Percentiles rank a stretch among this genome's conserved stretches.
Conservation (phyloP, 2,888 invertebrate genomes). For the Sycophila texana region DNA sequence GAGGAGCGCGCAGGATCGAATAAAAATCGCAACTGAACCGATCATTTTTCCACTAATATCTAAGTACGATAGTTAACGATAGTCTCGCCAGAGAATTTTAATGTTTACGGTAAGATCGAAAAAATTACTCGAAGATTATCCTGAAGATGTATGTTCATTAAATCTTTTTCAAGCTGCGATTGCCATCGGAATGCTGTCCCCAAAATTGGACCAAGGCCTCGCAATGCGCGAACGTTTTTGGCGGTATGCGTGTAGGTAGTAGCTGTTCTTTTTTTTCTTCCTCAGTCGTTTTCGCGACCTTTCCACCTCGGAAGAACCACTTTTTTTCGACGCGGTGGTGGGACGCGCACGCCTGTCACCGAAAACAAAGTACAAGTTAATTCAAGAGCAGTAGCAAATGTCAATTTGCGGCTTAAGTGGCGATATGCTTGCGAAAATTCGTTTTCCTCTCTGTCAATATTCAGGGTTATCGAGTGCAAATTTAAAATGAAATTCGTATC, state of each 20-base stretch:
- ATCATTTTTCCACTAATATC: too few species aligned
- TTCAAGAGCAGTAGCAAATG: neutral
- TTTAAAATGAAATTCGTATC: too few species aligned
- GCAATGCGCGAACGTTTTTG: neutral
- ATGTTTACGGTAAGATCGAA: too few species aligned
- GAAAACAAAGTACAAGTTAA: neutral
- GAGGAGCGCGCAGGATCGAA: too few species aligned
- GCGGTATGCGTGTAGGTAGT: neutral
- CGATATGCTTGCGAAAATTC: too few species aligned
- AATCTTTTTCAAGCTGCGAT: slow-evolving; percentile 30
- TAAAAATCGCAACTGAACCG: too few species aligned
- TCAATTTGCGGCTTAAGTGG: neutral
- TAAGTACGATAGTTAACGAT: too few species aligned
- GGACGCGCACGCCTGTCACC: neutral
- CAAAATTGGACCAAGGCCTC: slow-evolving; percentile 53
- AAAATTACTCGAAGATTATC: too few species aligned
- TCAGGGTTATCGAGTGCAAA: too few species aligned
- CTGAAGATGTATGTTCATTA: slow-evolving; percentile 6
- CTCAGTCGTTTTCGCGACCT: neutral
- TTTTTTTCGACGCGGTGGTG: slow-evolving; percentile 24
- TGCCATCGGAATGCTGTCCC: slow-evolving; percentile 23
- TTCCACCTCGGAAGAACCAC: slow-evolving; percentile 1
- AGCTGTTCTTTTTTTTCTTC: neutral
- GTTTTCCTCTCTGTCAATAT: too few species aligned
- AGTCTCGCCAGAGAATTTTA: too few species aligned